Percentiles rank a stretch among this genome's conserved stretches.
phyloP scores from a whole-genome alignment of 1,140 invertebrate genomes.

The Drosophila santomea region DNA sequence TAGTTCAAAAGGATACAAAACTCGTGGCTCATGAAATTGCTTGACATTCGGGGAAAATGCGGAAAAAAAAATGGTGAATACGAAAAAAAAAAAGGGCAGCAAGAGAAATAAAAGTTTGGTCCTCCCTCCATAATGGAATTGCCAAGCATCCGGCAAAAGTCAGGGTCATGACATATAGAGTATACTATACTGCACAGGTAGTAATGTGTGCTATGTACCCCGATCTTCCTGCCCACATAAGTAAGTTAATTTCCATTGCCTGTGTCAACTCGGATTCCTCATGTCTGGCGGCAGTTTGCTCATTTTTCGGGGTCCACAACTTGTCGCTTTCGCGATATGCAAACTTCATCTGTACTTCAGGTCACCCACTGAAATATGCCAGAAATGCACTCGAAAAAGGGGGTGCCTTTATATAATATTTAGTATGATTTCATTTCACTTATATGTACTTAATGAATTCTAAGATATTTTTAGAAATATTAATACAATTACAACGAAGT shows the following conservation, averaged over 20 bases:
- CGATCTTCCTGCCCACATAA: not conserved
- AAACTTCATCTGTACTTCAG: constrained; percentile 9
- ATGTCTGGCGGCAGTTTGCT: constrained; percentile 18
- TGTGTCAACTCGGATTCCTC: constrained; percentile 27
- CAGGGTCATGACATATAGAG: constrained; percentile 4
- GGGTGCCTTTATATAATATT: too few species aligned
- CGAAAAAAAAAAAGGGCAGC: constrained; percentile 6
- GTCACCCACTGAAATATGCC: not conserved
- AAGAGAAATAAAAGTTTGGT: constrained; percentile 35
- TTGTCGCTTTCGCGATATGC: constrained; percentile 31
- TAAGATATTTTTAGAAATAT: too few species aligned
- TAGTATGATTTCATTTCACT: not conserved
- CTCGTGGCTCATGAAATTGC: constrained; percentile 18
- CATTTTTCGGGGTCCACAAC: constrained; percentile 29
- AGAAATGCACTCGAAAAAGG: not conserved
- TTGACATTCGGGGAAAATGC: constrained; percentile 26
- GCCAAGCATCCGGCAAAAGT: constrained; percentile 13
- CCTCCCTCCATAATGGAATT: constrained; percentile 26
- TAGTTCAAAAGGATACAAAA: constrained; percentile 22
- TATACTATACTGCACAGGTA: not conserved
- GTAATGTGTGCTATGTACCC: not conserved
- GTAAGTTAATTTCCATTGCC: constrained; percentile 37
- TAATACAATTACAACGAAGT: too few species aligned
- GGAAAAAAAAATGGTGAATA: not conserved
- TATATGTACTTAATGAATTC: too few species aligned